Conservation (phyloP, 2,797 vertebrate species). For the Microchirus variegatus region DNA sequence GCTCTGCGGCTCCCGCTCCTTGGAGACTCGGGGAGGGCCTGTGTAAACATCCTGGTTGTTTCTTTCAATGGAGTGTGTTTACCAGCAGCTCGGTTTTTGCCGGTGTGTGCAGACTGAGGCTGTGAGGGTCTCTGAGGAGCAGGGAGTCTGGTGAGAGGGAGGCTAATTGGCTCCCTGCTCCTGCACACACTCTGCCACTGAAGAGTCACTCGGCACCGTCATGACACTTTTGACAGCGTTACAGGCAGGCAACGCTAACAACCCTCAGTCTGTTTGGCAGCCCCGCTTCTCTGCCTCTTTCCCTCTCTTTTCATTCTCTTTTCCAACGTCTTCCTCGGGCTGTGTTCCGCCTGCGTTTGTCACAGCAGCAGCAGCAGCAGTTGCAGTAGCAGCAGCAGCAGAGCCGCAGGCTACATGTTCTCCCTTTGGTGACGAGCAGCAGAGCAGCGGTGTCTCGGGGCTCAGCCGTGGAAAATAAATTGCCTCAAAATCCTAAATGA, state of each 20-base stretch:
- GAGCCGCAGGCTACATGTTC: conserved; percentile 58
- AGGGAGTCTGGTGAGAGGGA: conserved; percentile 55
- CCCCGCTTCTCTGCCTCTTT: conserved; percentile 12
- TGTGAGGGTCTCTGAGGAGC: conserved; percentile 65
- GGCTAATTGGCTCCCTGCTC: conserved; percentile 75
- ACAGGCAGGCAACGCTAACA: conserved; percentile 57
- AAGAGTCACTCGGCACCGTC: conserved; percentile 58
- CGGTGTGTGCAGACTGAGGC: conserved; percentile 51
- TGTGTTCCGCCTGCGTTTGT: conserved; percentile 27
- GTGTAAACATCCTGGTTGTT: conserved; percentile 77
- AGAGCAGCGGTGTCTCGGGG: conserved; percentile 49
- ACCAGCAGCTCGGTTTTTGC: conserved; percentile 51
- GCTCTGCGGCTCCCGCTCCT: conserved; percentile 53
- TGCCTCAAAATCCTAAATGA: conserved; percentile 48
- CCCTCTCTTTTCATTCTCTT: conserved; percentile 18
- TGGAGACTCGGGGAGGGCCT: conserved; percentile 67
- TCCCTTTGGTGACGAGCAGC: conserved; percentile 67
- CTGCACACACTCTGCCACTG: conserved; percentile 51
- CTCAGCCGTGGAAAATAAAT: conserved; percentile 67
- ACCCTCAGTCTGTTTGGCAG: conserved; percentile 45
- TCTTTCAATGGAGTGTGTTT: conserved; percentile 79
- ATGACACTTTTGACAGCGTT: conserved; percentile 66
- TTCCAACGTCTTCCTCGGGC: conserved; percentile 39
- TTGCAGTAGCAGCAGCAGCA: conserved; percentile 37
- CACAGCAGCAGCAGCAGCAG: conserved; percentile 38